Conservation (phyloP, 2,888 invertebrate species). For the Vannuccia rotundouncinata region DNA sequence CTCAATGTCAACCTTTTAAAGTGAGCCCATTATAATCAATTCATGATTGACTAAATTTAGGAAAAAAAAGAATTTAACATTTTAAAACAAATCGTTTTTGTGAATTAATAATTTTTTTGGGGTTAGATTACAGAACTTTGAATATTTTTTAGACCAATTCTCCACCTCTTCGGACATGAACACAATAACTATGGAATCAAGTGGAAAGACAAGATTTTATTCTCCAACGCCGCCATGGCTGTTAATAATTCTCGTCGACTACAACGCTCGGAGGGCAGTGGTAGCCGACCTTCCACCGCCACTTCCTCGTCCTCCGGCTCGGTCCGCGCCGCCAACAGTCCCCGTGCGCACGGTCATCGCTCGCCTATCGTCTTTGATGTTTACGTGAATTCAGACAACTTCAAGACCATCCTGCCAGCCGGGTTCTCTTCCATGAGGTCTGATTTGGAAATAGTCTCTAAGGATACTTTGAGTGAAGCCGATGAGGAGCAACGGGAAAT, state of each 20-base stretch:
- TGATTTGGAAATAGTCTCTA: too few relatives aligned
- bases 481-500: too few relatives aligned
- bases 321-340: background rate
- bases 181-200: background rate
- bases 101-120: too few relatives aligned
- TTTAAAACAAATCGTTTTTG: too few relatives aligned
- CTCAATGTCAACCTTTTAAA: too few relatives aligned
- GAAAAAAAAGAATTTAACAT: too few relatives aligned
- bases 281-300: background rate
- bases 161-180: background rate
- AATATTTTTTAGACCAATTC: background rate
- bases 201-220: background rate
- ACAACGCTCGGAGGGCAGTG: background rate
- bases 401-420: background rate
- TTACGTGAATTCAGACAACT: background rate
- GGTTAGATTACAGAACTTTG: too few relatives aligned
- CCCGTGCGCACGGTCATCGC: conserved; percentile 2
- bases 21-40: too few relatives aligned
- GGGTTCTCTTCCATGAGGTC: too few relatives aligned
- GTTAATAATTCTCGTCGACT: background rate
- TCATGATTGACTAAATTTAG: too few relatives aligned
- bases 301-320: background rate
- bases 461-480: too few relatives aligned
- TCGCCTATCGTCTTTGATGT: background rate
- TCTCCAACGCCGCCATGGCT: background rate